Evolutionary conservation across 2,888 invertebrate genomes (phyloP).

Genomic region (Polymixis flavicincta): DNA sequence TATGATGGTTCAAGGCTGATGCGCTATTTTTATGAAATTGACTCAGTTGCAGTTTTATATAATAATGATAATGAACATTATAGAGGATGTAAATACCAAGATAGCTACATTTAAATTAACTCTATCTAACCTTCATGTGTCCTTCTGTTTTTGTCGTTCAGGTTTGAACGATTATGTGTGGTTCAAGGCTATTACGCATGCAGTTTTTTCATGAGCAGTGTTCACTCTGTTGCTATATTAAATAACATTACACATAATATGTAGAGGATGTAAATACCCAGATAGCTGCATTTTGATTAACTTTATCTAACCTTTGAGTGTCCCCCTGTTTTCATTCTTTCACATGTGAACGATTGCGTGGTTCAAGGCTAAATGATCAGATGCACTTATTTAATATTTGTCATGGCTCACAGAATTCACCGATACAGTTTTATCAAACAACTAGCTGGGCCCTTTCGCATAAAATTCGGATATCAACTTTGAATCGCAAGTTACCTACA

Average conservation of each 20-base stretch:
- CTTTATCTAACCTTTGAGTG: slow-evolving; percentile 28
- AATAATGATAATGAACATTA: slow-evolving; percentile 5
- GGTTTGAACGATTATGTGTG: slow-evolving; percentile 26
- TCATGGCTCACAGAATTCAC: neutral
- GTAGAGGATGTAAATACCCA: slow-evolving; percentile 1
- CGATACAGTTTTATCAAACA: neutral
- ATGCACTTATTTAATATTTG: neutral
- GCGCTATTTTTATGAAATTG: neutral
- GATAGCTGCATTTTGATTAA: slow-evolving; percentile 21
- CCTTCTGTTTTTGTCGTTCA: slow-evolving; percentile 16
- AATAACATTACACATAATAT: neutral
- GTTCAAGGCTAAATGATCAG: slow-evolving; percentile 15
- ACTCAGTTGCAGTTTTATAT: neutral
- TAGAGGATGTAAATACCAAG: slow-evolving; percentile 23
- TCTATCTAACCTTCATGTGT: slow-evolving; percentile 35
- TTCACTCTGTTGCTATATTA: neutral
- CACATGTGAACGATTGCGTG: slow-evolving; percentile 18
- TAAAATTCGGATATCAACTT: neutral
- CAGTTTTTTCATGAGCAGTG: neutral
- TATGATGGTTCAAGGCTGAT: slow-evolving; percentile 24
- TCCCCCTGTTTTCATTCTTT: slow-evolving; percentile 10
- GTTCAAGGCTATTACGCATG: slow-evolving; percentile 34
- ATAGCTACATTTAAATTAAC: slow-evolving; percentile 26
- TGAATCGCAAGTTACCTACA: neutral
- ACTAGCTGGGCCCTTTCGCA: no score